These are phyloP conservation scores for Ctenopoma multispine DNA, from an alignment of 2,797 vertebrate species.

Conservation along the genomic window DNA sequence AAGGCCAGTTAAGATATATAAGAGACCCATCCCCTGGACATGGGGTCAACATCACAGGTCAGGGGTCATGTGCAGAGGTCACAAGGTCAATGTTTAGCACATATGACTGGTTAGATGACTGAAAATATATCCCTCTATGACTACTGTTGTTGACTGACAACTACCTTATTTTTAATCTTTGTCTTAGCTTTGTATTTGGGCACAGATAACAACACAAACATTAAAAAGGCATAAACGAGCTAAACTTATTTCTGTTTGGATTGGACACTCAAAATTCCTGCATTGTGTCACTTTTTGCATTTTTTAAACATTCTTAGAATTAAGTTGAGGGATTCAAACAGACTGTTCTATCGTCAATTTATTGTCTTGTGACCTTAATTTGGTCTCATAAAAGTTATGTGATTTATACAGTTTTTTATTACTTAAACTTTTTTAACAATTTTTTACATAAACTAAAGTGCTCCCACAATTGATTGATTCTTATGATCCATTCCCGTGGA, in stretches of 20 bases:
- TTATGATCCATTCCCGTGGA: slow-evolving; percentile 23
- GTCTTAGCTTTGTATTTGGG: neutral
- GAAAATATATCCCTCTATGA: slow-evolving; percentile 66
- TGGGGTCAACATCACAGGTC: slow-evolving; percentile 89
- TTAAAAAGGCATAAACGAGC: neutral
- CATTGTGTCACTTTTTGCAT: neutral
- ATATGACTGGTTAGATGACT: slow-evolving; percentile 87
- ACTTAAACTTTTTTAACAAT: slow-evolving; percentile 24
- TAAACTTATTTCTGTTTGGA: neutral
- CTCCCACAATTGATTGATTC: slow-evolving; percentile 17
- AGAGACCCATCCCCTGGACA: slow-evolving; percentile 79
- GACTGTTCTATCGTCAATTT: neutral
- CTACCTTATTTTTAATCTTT: slow-evolving; percentile 14
- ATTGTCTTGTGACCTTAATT: slow-evolving; percentile 18
- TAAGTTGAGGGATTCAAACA: neutral
- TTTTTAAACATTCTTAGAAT: neutral
- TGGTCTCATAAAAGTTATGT: slow-evolving; percentile 11
- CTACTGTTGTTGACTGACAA: slow-evolving; percentile 40
- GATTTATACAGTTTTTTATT: slow-evolving; percentile 12
- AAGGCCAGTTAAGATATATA: slow-evolving; percentile 84
- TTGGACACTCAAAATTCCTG: neutral
- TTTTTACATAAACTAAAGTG: slow-evolving; percentile 32
- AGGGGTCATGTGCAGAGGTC: slow-evolving; percentile 87
- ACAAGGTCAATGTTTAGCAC: slow-evolving; percentile 90
- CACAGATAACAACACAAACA: neutral